phyloP scores from a whole-genome alignment of 2,113 vertebrate genomes.

The Phaetusa simplex region DNA sequence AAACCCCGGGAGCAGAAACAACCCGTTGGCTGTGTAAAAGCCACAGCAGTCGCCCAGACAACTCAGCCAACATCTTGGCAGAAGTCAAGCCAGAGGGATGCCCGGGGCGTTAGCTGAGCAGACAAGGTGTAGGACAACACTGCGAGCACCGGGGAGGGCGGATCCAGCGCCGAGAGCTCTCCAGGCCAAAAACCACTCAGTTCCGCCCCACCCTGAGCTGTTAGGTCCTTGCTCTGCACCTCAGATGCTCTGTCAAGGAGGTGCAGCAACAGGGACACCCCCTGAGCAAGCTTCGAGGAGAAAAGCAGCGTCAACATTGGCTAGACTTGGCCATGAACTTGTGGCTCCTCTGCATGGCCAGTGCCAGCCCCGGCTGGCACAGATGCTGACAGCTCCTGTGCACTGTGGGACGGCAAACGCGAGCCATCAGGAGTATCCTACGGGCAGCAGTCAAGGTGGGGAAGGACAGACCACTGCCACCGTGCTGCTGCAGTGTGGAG shows the following conservation, averaged over 20 bases:
- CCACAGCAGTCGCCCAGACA: neutral
- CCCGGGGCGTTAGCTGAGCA: neutral
- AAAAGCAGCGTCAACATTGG: neutral
- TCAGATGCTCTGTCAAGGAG: neutral
- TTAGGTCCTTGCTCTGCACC: neutral
- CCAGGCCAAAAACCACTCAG: neutral
- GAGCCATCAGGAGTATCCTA: neutral
- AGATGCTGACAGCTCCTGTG: neutral
- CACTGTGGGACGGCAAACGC: neutral
- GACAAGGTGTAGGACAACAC: neutral
- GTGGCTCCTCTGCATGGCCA: neutral
- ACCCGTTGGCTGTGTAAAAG: rapidly evolving
- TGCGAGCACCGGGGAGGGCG: rapidly evolving
- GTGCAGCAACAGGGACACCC: neutral
- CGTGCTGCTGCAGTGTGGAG: neutral
- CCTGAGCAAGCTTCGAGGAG: rapidly evolving
- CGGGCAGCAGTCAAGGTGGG: rapidly evolving
- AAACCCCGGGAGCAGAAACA: neutral
- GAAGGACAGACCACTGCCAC: neutral
- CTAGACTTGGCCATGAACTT: rapidly evolving
- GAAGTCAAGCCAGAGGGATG: neutral
- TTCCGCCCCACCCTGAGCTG: neutral
- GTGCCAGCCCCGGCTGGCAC: neutral
- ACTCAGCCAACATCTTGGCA: neutral
- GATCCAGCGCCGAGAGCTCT: neutral